Evolutionary conservation across 2,888 invertebrate genomes (phyloP).

Genomic region (Morpho achilles): DNA sequence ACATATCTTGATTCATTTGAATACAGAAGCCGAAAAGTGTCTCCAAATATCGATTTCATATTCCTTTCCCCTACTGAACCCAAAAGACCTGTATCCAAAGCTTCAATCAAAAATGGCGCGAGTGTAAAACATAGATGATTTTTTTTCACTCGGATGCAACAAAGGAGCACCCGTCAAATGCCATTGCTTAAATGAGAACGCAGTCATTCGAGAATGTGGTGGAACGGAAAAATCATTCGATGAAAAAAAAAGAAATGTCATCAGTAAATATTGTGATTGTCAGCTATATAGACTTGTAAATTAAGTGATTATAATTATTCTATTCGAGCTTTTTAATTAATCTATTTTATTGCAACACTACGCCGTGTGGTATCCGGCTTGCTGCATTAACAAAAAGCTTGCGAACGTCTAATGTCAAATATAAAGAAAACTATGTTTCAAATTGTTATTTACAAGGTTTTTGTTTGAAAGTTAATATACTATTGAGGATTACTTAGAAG

Average conservation of each 20-base stretch:
- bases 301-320: conserved; percentile 1
- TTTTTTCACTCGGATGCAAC: conserved; percentile 49
- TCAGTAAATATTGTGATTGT: conserved; percentile 35
- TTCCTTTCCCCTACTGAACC: conserved; percentile 27
- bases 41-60: conserved; percentile 12
- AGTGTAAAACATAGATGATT: conserved; percentile 38
- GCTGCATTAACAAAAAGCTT: no score
- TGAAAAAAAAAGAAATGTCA: conserved; percentile 52
- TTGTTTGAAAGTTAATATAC: no score
- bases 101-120: conserved; percentile 69
- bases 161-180: conserved; percentile 70
- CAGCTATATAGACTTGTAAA: conserved; percentile 17
- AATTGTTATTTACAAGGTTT: no score
- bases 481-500: no score
- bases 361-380: no score
- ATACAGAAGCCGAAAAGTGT: conserved; percentile 3
- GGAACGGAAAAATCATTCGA: conserved; percentile 72
- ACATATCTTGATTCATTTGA: no score
- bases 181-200: conserved; percentile 76
- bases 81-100: conserved; percentile 42
- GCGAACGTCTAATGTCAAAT: no score
- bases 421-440: no score
- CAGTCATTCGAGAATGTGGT: conserved; percentile 71
- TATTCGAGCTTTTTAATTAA: no score
- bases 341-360: no score